phyloP scores from a whole-genome alignment of 2,888 invertebrate species.

The Dimorphilus gyrociliatus region DNA sequence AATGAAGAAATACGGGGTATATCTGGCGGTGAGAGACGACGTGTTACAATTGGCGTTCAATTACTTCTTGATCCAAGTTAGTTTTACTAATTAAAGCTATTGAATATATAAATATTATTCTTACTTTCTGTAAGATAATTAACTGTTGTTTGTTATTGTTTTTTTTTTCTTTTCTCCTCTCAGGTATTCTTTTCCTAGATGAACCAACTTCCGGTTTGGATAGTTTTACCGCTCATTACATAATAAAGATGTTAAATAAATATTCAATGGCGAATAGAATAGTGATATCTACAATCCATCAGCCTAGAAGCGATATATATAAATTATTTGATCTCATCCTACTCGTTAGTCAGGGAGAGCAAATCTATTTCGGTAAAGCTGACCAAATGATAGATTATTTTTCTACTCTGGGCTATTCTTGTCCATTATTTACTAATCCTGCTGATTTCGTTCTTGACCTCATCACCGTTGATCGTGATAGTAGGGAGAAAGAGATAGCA shows the following conservation, averaged over 20 bases:
- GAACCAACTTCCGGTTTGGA: slow-evolving; percentile 79
- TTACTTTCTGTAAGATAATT: no score
- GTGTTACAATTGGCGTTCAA: slow-evolving; percentile 77
- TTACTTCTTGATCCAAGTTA: slow-evolving; percentile 85
- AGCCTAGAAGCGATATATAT: slow-evolving; percentile 59
- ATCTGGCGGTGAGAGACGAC: slow-evolving; percentile 69
- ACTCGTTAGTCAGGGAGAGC: slow-evolving; percentile 62
- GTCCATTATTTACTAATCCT: slow-evolving; percentile 88
- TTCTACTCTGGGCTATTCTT: slow-evolving; percentile 83
- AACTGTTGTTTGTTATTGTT: no score
- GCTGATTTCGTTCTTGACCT: no score
- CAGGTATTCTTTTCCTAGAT: slow-evolving; percentile 69
- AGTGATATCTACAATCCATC: slow-evolving; percentile 67
- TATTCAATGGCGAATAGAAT: slow-evolving; percentile 19
- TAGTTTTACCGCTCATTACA: slow-evolving; percentile 69
- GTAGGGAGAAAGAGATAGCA: no score
- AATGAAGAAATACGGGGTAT: slow-evolving; percentile 57
- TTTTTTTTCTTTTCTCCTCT: background rate
- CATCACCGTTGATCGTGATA: no score
- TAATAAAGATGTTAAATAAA: slow-evolving; percentile 19
- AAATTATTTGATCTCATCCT: slow-evolving; percentile 82
- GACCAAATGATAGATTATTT: slow-evolving; percentile 84
- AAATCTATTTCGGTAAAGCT: slow-evolving; percentile 49
- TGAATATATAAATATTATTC: no score
- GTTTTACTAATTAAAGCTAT: no score